Evolutionary conservation across 2,888 invertebrate genomes (phyloP), one percentile per base, ranked within the genome.

Genomic region (Antheraea assamensis): DNA sequence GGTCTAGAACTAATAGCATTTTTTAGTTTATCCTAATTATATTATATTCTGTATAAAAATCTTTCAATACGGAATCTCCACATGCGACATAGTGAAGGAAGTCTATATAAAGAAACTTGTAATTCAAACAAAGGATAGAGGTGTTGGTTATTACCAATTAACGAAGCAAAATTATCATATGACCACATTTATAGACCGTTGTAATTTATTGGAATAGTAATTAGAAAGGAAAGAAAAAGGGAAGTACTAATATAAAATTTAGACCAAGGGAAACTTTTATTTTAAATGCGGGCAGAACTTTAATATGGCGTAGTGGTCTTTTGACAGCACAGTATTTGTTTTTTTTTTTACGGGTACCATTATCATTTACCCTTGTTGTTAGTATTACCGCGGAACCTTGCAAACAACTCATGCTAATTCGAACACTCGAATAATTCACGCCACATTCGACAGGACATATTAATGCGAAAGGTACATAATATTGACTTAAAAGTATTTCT

Each of bases 381-480:
- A 42, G 72, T 47, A 42, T 71, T 27, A 27, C 49, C 42, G 27
- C 13, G 27, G 24, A 70, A 70, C 58, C 68, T 35, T 68, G 8
- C 19, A 68, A 73, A 73, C 58, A 58, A 58, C 8, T 58, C 24
- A 24, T 24, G 58, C 58, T 58, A 58, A 58, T 58, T 52, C 52
- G 52, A 19, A 52, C 21, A 58, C n/a, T 58, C 58, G 58, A 58
- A 58, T 52, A 52, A 72, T 31, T 31, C 19, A 31, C 70, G 73
- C 55, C 21, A 42, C 52, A 31, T 70, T 55, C 21, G 70, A 61
- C 73, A 58, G 19, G 74, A 72, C 74, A 78, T 81, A 75, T 80
- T 78, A 79, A 78, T 79, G 81, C 83, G 81, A 85, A 85, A 85
- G 83, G 82, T 79, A 79, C 79, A 79, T 76, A 78, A 64, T 64